A percentile compares a stretch with the other conserved stretches of the same genome.
Conservation (phyloP, 2,797 vertebrate species). For the Molossus alvarezi region DNA sequence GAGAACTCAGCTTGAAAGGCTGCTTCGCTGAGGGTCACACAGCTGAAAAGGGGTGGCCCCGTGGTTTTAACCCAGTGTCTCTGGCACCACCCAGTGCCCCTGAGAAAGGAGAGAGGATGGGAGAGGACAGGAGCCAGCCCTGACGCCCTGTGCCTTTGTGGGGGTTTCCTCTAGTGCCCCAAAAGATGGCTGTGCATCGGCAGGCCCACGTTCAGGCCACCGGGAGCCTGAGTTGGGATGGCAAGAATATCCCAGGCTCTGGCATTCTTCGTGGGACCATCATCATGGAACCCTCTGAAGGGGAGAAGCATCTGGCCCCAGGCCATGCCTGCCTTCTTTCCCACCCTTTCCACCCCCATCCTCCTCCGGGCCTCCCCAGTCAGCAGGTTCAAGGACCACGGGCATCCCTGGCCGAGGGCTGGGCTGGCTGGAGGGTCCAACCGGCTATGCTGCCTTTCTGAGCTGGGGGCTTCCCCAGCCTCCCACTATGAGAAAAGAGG, state of each 20-base stretch:
- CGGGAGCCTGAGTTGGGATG: not conserved
- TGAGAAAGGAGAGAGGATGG: not conserved
- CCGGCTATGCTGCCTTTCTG: not conserved
- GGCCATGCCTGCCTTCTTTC: not conserved
- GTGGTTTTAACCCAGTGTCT: not conserved
- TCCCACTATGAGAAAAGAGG: constrained; percentile 23
- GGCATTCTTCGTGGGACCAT: not conserved
- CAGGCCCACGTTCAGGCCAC: not conserved
- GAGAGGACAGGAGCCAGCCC: not conserved
- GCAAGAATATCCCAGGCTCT: not conserved
- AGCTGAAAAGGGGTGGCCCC: not conserved
- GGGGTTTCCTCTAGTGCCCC: not conserved
- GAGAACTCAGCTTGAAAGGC: not conserved
- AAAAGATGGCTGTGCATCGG: not conserved
- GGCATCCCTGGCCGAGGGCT: not conserved
- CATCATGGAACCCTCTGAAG: not conserved
- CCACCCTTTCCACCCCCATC: not conserved
- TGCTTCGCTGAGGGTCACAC: not conserved
- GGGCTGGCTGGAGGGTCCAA: no score
- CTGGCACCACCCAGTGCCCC: not conserved
- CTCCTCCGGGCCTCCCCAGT: not conserved
- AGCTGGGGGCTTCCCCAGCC: not conserved
- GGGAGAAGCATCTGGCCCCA: not conserved
- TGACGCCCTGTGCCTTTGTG: not conserved
- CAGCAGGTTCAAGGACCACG: not conserved